Conservation (phyloP, 2,888 invertebrate species). For the Aporophyla nigra region DNA sequence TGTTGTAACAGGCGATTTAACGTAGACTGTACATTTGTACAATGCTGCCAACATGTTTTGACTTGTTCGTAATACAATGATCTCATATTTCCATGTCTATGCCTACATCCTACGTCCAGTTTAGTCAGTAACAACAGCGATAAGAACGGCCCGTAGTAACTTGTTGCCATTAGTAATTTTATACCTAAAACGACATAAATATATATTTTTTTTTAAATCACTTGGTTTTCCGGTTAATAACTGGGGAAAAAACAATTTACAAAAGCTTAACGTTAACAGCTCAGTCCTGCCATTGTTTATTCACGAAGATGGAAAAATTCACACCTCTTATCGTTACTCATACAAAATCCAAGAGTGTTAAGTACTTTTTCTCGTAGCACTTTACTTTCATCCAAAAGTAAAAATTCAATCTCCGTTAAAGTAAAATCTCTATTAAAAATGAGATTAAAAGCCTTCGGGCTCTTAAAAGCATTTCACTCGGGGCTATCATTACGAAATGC, state of each 20-base stretch:
- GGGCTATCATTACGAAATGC: constrained; percentile 68
- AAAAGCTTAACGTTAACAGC: constrained; percentile 18
- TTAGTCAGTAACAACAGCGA: constrained; percentile 24
- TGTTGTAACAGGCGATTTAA: constrained; percentile 68
- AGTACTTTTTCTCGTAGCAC: constrained; percentile 43
- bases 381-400: constrained; percentile 14
- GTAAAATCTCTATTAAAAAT: constrained; percentile 34
- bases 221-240: constrained; percentile 3
- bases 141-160: constrained; percentile 27
- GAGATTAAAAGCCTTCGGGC: constrained; percentile 50
- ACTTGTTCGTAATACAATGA: constrained; percentile 55
- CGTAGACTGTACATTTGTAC: constrained; percentile 62
- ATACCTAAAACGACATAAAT: not conserved
- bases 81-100: constrained; percentile 55
- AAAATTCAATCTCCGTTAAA: constrained; percentile 32
- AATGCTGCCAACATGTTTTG: constrained; percentile 48
- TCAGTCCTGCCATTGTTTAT: constrained; percentile 19
- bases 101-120: constrained; percentile 32
- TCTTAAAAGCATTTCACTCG: constrained; percentile 61
- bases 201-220: constrained; percentile 10
- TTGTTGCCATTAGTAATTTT: constrained; percentile 34
- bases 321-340: constrained; percentile 21
- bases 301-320: constrained; percentile 27
- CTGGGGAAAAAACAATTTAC: constrained; percentile 7
- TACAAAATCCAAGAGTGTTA: constrained; percentile 32